These are phyloP conservation scores for Gallinago nigripennis DNA, from an alignment of 2,797 vertebrate species.

Conservation along the genomic window DNA sequence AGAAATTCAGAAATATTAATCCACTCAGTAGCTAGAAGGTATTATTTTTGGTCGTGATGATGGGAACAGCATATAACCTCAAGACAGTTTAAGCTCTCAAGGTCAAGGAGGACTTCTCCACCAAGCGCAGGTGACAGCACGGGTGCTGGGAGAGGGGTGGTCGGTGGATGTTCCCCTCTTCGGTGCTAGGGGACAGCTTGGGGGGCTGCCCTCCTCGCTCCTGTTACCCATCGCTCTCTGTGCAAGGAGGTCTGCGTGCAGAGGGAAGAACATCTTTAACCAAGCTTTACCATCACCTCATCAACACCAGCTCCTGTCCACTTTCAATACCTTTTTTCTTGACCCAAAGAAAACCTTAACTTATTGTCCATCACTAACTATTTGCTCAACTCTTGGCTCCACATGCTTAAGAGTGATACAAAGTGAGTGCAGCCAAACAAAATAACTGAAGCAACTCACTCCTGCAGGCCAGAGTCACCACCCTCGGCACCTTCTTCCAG, in stretches of 20 bases:
- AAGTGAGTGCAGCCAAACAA: neutral
- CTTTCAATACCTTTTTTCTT: neutral
- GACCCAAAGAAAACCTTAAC: neutral
- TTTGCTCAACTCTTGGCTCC: neutral
- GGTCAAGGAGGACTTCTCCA: neutral
- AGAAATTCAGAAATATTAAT: neutral
- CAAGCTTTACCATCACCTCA: neutral
- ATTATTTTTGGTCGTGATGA: neutral
- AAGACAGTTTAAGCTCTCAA: neutral
- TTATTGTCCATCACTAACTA: neutral
- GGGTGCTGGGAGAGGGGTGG: fast-evolving
- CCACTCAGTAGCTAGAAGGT: neutral
- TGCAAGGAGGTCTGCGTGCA: neutral
- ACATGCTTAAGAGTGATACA: neutral
- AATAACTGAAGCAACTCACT: neutral
- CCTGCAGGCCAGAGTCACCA: neutral
- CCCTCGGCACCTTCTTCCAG: neutral
- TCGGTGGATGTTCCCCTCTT: neutral
- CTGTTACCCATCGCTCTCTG: neutral
- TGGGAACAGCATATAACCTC: too few relatives aligned
- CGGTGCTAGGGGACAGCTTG: neutral
- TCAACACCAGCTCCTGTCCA: neutral
- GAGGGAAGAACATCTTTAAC: neutral
- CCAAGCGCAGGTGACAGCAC: too few relatives aligned
- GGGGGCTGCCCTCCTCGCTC: neutral